Conservation (phyloP, 2,888 invertebrate genomes). For the Automeris io region DNA sequence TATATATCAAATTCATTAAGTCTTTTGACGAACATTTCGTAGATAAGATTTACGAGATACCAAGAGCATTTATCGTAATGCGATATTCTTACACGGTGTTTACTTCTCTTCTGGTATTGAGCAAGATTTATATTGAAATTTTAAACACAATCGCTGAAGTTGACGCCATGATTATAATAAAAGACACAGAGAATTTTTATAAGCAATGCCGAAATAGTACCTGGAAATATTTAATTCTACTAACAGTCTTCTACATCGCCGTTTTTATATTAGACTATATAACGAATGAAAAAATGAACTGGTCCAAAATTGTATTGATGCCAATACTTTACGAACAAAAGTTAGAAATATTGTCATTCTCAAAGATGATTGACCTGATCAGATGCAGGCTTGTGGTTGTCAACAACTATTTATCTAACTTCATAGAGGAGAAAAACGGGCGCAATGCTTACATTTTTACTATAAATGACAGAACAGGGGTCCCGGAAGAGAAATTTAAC, state of each 20-base stretch:
- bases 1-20: constrained; percentile 14
- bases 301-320: constrained; percentile 16
- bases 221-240: constrained; percentile 12
- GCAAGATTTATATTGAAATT: constrained; percentile 26
- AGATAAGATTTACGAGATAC: constrained; percentile 26
- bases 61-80: constrained; percentile 26
- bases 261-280: constrained; percentile 18
- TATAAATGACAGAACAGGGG: constrained; percentile 18
- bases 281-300: constrained; percentile 11
- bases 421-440: constrained; percentile 24
- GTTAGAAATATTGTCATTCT: constrained; percentile 34
- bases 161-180: constrained; percentile 27
- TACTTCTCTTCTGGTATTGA: constrained; percentile 28
- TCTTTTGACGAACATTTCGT: constrained; percentile 15
- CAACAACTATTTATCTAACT: constrained; percentile 30
- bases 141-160: constrained; percentile 27
- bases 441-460: constrained; percentile 22
- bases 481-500: constrained; percentile 18
- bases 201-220: constrained; percentile 21
- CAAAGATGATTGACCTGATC: constrained; percentile 30
- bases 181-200: constrained; percentile 25
- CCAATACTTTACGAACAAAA: constrained; percentile 29
- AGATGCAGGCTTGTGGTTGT: constrained; percentile 29
- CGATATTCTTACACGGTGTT: constrained; percentile 28
- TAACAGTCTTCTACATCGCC: constrained; percentile 17